Evolutionary conservation across 2,113 vertebrate species (phyloP).

Genomic region (Orycteropus afer): DNA sequence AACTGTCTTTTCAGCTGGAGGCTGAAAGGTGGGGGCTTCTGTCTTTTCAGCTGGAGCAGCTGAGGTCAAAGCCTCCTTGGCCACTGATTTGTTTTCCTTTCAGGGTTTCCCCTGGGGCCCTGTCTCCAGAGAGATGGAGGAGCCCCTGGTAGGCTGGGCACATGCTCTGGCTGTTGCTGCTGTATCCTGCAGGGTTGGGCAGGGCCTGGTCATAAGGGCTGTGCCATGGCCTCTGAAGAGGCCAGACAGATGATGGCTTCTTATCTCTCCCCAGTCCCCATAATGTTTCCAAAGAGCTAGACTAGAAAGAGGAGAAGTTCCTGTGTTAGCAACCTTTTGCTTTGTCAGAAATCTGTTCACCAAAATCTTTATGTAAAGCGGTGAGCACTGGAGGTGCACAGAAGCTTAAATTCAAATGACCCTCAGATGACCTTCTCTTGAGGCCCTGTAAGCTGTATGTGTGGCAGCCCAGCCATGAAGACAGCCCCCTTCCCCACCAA

Average conservation of each 20-base stretch:
- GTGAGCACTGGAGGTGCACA: neutral
- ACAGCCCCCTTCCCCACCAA: too few relatives aligned
- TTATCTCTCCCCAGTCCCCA: neutral
- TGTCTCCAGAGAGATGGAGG: neutral
- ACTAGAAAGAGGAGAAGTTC: neutral
- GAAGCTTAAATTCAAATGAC: neutral
- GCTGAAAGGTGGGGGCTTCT: neutral
- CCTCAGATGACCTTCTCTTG: neutral
- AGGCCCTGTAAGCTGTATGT: neutral
- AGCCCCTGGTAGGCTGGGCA: neutral
- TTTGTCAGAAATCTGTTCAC: neutral
- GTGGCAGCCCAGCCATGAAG: neutral
- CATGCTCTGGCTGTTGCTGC: neutral
- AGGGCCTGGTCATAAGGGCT: neutral
- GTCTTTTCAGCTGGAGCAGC: neutral
- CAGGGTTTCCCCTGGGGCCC: neutral
- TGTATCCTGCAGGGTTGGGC: neutral
- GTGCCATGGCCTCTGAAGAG: neutral
- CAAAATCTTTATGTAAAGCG: neutral
- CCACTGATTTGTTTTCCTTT: neutral
- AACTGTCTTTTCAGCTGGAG: too few relatives aligned
- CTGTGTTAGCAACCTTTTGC: neutral
- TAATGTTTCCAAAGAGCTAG: neutral
- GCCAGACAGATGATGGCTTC: neutral
- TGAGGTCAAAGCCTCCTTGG: neutral